phyloP scores from a whole-genome alignment of 1,140 invertebrate species.

The Heterodera schachtii region DNA sequence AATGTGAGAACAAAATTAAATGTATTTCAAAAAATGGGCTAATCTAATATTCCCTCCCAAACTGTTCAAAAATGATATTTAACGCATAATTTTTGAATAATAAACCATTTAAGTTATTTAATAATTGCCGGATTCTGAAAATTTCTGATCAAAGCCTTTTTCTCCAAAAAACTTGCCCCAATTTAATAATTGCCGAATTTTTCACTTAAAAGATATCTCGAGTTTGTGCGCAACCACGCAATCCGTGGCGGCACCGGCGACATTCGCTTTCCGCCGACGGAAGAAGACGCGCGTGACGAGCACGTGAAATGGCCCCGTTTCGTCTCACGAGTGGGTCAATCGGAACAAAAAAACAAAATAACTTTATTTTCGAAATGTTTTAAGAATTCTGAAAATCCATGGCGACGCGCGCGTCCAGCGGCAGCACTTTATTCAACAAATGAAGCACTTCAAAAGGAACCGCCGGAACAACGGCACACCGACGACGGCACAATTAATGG shows the following conservation, averaged over 20 bases:
- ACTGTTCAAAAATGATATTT: too few relatives aligned
- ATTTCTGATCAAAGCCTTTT: too few relatives aligned
- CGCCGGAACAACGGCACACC: background rate
- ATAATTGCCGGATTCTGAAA: too few relatives aligned
- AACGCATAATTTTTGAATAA: too few relatives aligned
- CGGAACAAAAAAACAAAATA: background rate
- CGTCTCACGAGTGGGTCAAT: background rate
- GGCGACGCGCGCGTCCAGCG: too few relatives aligned
- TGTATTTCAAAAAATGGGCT: too few relatives aligned
- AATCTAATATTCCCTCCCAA: too few relatives aligned
- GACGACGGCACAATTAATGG: background rate
- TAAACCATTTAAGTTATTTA: too few relatives aligned
- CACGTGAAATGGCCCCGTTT: conserved; percentile 2
- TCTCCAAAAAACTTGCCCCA: too few relatives aligned
- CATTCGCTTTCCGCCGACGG: conserved; percentile 7
- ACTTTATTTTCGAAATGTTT: background rate
- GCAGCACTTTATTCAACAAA: background rate
- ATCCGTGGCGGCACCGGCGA: conserved; percentile 3
- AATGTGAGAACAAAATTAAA: too few relatives aligned
- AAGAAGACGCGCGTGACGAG: background rate
- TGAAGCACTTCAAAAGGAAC: background rate
- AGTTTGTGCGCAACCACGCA: conserved; percentile 11
- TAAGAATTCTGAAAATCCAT: background rate
- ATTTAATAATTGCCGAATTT: too few relatives aligned
- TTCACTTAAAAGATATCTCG: background rate